A percentile compares a stretch with the other conserved stretches of the same genome.
Evolutionary conservation across 1,140 invertebrate species (phyloP).

Genomic region (Platorchestia sp.): DNA sequence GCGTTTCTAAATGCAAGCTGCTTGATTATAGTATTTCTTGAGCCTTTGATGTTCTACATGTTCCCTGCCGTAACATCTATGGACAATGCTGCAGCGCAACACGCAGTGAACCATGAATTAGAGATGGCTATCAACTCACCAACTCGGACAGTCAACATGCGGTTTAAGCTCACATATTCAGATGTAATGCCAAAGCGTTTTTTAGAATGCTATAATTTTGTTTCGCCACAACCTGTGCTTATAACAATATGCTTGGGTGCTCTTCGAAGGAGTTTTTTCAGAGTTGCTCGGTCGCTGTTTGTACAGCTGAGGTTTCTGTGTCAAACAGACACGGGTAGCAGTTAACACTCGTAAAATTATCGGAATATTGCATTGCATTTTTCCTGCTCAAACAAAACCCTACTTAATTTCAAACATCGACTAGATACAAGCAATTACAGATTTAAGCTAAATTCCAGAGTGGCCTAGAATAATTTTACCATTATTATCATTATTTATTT

Average conservation of each 20-base stretch:
- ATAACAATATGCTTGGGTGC: not conserved
- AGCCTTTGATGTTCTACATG: not conserved
- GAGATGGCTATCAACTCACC: not conserved
- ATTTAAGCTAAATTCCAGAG: not conserved
- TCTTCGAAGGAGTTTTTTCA: not conserved
- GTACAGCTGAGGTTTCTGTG: not conserved
- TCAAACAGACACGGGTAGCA: not conserved
- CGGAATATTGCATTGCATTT: not conserved
- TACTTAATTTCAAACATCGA: not conserved
- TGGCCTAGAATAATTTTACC: not conserved
- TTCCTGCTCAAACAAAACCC: not conserved
- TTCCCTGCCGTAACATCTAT: not conserved
- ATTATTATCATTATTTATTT: not conserved
- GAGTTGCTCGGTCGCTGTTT: not conserved
- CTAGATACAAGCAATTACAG: not conserved
- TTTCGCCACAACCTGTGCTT: not conserved
- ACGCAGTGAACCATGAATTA: not conserved
- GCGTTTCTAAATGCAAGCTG: not conserved
- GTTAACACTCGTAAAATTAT: not conserved
- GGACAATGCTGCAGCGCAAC: not conserved
- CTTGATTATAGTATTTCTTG: not conserved
- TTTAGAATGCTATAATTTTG: not conserved
- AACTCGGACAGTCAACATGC: not conserved
- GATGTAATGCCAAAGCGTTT: not conserved
- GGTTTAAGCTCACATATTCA: not conserved